These are phyloP conservation scores for Cyclina sinensis DNA, from an alignment of 1,140 invertebrate genomes.

Conservation along the genomic window DNA sequence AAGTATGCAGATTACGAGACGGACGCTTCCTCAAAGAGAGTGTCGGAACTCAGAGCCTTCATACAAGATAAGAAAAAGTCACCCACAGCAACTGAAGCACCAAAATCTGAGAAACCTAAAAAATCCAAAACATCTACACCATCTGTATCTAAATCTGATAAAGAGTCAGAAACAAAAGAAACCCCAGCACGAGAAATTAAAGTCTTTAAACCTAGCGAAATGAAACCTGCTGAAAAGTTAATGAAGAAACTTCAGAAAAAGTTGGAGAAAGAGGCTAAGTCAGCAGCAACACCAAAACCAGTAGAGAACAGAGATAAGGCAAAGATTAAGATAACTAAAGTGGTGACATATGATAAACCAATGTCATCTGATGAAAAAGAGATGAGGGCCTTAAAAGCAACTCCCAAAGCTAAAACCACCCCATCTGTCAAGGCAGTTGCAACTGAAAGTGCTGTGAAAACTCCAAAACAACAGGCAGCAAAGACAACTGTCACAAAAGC, in stretches of 20 bases:
- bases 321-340: constrained; percentile 64
- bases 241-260: constrained; percentile 66
- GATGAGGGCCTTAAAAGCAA: constrained; percentile 36
- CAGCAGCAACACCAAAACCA: constrained; percentile 33
- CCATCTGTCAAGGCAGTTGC: neutral
- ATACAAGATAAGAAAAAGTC: constrained; percentile 61
- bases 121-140: neutral
- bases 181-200: constrained; percentile 26
- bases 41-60: constrained; percentile 57
- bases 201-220: constrained; percentile 59
- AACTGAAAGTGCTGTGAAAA: neutral
- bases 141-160: neutral
- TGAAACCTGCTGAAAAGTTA: constrained; percentile 64
- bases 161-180: neutral
- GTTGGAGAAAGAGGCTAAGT: constrained; percentile 57
- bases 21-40: constrained; percentile 30
- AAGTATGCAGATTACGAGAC: constrained; percentile 65
- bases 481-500: neutral
- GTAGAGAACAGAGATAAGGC: constrained; percentile 54
- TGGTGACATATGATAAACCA: constrained; percentile 59
- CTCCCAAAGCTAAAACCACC: constrained; percentile 24
- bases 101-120: neutral
- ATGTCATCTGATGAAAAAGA: constrained; percentile 42
- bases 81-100: neutral
- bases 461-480: constrained; percentile 7